Conservation (phyloP, 2,888 invertebrate genomes). For the Apamea anceps region DNA sequence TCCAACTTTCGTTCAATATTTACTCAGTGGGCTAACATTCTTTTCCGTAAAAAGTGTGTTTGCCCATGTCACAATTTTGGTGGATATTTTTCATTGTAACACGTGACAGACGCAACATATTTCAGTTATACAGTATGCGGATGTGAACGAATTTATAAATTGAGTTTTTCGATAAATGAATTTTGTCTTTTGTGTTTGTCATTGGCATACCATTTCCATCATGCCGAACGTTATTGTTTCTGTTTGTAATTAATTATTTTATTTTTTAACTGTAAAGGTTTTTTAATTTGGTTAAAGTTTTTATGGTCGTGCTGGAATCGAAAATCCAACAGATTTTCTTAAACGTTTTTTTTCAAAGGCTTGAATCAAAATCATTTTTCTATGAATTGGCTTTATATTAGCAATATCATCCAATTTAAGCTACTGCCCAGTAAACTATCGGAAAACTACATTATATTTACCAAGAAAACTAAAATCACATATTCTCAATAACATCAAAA, state of each 20-base stretch:
- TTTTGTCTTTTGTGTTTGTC: constrained; percentile 36
- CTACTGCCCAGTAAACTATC: constrained; percentile 42
- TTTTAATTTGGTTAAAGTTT: background rate
- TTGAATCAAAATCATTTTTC: too few species aligned
- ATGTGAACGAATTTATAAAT: constrained; percentile 49
- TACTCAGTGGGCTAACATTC: constrained; percentile 69
- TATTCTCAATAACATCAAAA: constrained; percentile 57
- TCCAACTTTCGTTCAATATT: constrained; percentile 83
- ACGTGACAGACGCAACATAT: constrained; percentile 61
- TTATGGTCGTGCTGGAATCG: background rate
- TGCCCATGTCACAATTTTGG: constrained; percentile 63
- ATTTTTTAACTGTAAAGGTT: background rate
- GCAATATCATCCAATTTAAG: background rate
- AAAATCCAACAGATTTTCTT: background rate
- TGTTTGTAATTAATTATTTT: constrained; percentile 2
- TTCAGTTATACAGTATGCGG: constrained; percentile 29
- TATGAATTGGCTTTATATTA: background rate
- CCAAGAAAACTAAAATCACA: constrained; percentile 43
- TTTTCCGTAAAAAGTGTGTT: constrained; percentile 44
- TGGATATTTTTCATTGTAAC: constrained; percentile 64
- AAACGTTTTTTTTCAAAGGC: background rate
- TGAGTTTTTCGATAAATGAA: constrained; percentile 38
- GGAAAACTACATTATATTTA: constrained; percentile 29
- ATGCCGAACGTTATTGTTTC: constrained; percentile 5
- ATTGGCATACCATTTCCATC: constrained; percentile 25